phyloP scores from a whole-genome alignment of 2,113 vertebrate species.

The Odocoileus hemionus region DNA sequence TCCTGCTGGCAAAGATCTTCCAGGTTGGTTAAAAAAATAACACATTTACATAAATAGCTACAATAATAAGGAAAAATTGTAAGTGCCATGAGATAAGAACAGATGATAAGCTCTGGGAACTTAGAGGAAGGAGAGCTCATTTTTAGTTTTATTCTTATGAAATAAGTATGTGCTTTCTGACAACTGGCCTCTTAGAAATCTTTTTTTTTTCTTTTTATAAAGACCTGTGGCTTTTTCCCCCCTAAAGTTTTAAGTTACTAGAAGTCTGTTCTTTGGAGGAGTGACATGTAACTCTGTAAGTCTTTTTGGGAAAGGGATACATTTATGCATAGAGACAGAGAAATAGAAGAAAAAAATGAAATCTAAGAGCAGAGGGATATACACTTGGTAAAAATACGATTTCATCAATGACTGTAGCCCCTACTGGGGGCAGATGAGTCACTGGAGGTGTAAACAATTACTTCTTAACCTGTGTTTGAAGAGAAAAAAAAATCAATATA shows the following conservation, averaged over 20 bases:
- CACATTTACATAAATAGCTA: slow-evolving; percentile 41
- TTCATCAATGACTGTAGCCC: neutral
- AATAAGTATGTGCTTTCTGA: slow-evolving; percentile 22
- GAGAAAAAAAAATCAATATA: neutral
- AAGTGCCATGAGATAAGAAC: neutral
- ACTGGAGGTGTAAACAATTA: neutral
- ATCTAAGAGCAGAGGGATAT: neutral
- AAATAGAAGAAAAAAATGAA: neutral
- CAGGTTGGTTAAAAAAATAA: neutral
- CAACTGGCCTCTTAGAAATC: neutral
- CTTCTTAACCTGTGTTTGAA: neutral
- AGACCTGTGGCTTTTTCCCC: neutral
- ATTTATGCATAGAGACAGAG: slow-evolving; percentile 9
- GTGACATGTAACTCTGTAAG: neutral
- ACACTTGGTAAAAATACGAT: neutral
- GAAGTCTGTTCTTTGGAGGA: neutral
- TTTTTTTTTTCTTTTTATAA: neutral
- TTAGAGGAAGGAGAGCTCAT: neutral
- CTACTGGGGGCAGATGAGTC: neutral
- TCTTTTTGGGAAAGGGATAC: neutral
- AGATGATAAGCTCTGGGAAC: neutral
- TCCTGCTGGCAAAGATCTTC: neutral
- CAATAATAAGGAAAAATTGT: neutral
- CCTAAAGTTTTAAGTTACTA: neutral
- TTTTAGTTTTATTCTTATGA: slow-evolving; percentile 23